These are phyloP conservation scores for Aphelocoma californica DNA, from an alignment of 2,797 vertebrate genomes.

Conservation along the genomic window DNA sequence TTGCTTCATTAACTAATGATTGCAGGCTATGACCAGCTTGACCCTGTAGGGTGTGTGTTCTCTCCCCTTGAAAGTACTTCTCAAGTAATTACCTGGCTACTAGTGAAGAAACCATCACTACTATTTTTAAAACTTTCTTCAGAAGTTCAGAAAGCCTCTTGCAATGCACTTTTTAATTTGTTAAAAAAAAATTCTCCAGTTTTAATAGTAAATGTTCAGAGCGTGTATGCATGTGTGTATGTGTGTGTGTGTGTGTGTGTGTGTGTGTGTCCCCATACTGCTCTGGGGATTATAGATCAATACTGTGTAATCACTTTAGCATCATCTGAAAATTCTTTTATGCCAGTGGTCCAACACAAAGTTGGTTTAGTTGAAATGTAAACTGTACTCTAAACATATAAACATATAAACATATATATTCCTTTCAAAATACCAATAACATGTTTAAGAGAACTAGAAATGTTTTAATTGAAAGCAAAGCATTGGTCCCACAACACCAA, in stretches of 20 bases:
- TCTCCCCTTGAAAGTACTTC: not conserved
- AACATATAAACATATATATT: not conserved
- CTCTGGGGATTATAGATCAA: not conserved
- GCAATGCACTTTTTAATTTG: not conserved
- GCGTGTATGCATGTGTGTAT: not conserved
- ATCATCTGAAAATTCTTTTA: not conserved
- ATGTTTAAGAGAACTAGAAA: not conserved
- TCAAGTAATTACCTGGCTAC: not conserved
- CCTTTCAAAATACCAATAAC: not conserved
- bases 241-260: not conserved
- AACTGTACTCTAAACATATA: not conserved
- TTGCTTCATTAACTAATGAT: constrained; percentile 1
- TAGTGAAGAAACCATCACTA: not conserved
- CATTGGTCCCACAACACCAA: not conserved
- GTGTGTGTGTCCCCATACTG: not conserved
- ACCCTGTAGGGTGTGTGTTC: not conserved
- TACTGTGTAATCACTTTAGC: not conserved
- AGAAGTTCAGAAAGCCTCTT: not conserved
- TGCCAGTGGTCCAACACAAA: not conserved
- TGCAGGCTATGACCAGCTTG: not conserved
- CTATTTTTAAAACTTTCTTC: not conserved
- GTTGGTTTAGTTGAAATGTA: not conserved
- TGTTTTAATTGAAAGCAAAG: not conserved
- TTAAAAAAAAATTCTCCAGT: not conserved
- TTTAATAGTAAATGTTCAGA: not conserved